Conservation (phyloP, 1,140 invertebrate genomes). For the Drosophila kepulauana region DNA sequence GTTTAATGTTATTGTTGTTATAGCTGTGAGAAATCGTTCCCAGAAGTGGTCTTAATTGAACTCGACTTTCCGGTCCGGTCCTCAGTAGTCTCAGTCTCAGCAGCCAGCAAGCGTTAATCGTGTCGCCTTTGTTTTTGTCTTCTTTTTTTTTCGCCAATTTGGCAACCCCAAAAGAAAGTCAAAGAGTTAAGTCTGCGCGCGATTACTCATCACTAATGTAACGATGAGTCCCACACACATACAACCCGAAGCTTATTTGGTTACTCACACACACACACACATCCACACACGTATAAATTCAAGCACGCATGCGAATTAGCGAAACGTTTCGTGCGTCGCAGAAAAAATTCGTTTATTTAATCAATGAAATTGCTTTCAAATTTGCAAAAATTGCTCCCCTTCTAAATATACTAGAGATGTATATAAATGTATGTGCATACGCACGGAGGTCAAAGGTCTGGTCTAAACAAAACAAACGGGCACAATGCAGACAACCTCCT, state of each 20-base stretch:
- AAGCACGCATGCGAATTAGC: slow-evolving; percentile 38
- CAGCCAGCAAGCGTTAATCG: not conserved
- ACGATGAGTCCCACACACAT: slow-evolving; percentile 29
- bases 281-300: slow-evolving; percentile 16
- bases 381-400: slow-evolving; percentile 20
- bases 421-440: not conserved
- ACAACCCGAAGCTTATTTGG: not conserved
- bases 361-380: slow-evolving; percentile 33
- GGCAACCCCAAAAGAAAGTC: slow-evolving; percentile 56
- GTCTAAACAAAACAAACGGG: slow-evolving; percentile 37
- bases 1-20: not conserved
- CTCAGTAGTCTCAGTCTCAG: not conserved
- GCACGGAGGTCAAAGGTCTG: slow-evolving; percentile 69
- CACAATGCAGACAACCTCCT: slow-evolving; percentile 32
- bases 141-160: slow-evolving; percentile 38
- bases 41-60: slow-evolving; percentile 48
- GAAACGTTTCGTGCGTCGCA: slow-evolving; percentile 17
- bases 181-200: slow-evolving; percentile 16
- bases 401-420: not conserved
- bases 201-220: slow-evolving; percentile 46
- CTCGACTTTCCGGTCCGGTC: slow-evolving; percentile 60
- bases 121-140: slow-evolving; percentile 17
- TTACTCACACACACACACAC: not conserved
- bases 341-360: slow-evolving; percentile 38
- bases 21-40: slow-evolving; percentile 26